These are phyloP conservation scores for Mustelus asterias DNA, from an alignment of 2,113 vertebrate genomes.

Conservation along the genomic window DNA sequence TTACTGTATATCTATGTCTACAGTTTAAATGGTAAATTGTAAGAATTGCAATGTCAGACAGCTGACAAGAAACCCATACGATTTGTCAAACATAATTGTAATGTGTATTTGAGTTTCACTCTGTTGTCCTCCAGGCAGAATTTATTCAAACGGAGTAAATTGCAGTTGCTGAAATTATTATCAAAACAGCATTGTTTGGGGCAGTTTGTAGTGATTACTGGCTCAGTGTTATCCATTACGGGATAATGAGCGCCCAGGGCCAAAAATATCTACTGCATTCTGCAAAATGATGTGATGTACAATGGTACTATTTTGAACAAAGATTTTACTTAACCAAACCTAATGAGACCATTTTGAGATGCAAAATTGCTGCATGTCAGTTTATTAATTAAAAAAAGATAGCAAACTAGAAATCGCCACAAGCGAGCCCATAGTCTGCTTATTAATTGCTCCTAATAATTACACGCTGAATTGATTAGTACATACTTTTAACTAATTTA, in stretches of 20 bases:
- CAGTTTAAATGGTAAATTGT: slow-evolving; percentile 13
- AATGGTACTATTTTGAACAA: background rate
- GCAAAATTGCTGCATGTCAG: background rate
- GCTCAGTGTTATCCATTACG: slow-evolving; percentile 13
- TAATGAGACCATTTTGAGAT: background rate
- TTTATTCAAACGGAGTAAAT: slow-evolving; percentile 31
- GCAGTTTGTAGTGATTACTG: slow-evolving; percentile 27
- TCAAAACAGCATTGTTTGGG: slow-evolving; percentile 27
- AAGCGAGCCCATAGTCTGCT: background rate
- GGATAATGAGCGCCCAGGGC: slow-evolving; percentile 24
- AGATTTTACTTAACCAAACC: background rate
- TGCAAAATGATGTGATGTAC: background rate
- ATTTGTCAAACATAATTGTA: slow-evolving; percentile 31
- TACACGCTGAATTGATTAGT: background rate
- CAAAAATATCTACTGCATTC: background rate
- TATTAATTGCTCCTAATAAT: background rate
- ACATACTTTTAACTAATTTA: background rate
- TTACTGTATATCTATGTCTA: background rate
- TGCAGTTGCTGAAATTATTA: slow-evolving; percentile 7
- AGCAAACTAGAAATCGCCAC: background rate
- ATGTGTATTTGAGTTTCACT: background rate
- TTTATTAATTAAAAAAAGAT: slow-evolving; percentile 4
- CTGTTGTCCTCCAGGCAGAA: background rate
- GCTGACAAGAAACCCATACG: slow-evolving; percentile 6
- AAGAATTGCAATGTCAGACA: slow-evolving; percentile 4